These are phyloP conservation scores for Anarhynchus alexandrinus DNA, from an alignment of 2,113 vertebrate genomes.

Conservation along the genomic window DNA sequence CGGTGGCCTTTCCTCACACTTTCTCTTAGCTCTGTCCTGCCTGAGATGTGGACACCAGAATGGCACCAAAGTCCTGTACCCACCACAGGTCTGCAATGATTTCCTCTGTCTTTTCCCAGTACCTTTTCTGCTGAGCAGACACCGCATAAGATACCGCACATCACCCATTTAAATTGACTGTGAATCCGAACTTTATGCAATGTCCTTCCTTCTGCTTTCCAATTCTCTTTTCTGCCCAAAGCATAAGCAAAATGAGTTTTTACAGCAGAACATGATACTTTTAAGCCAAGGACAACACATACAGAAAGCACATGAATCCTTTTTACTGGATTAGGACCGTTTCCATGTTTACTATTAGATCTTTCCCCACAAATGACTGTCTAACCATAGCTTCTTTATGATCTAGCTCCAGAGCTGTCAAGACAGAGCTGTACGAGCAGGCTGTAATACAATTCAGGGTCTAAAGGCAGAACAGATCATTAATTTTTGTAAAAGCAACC, in stretches of 20 bases:
- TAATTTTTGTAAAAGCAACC: background rate
- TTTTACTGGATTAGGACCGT: background rate
- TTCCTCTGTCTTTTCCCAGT: background rate
- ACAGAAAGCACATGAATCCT: background rate
- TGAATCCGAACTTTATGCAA: rapidly evolving
- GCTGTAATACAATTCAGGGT: background rate
- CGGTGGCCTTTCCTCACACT: background rate
- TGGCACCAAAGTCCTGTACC: background rate
- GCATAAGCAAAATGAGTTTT: background rate
- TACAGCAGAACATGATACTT: background rate
- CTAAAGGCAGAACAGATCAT: background rate
- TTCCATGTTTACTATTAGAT: background rate
- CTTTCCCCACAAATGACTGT: background rate
- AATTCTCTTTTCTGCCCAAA: background rate
- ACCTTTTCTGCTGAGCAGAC: background rate
- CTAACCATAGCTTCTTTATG: background rate
- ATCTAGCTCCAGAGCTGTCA: background rate
- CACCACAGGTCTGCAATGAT: background rate
- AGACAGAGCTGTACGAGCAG: background rate
- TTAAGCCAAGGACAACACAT: background rate
- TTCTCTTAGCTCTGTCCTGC: background rate
- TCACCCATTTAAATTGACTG: background rate
- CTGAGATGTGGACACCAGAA: background rate
- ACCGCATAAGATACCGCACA: background rate
- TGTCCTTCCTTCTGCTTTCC: background rate